phyloP scores from a whole-genome alignment of 1,140 invertebrate species.

The Leptinotarsa texana region DNA sequence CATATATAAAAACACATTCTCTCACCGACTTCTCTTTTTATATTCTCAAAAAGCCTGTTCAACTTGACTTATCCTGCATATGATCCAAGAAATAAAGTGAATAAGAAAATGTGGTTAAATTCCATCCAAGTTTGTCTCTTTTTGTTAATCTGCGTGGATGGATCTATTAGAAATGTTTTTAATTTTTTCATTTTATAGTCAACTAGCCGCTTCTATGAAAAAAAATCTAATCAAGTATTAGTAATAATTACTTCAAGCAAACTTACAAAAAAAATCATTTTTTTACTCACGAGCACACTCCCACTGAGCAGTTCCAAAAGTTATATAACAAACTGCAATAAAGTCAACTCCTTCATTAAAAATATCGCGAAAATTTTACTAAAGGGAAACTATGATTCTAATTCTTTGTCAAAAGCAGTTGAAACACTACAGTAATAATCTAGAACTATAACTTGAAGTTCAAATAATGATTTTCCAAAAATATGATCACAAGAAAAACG shows the following conservation, averaged over 20 bases:
- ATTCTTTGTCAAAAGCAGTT: neutral
- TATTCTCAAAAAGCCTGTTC: no score
- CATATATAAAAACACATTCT: no score
- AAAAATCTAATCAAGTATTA: conserved; percentile 36
- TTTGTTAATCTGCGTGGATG: neutral
- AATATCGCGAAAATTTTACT: conserved; percentile 15
- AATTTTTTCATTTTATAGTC: conserved; percentile 6
- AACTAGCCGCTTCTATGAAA: conserved; percentile 29
- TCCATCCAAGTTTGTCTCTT: neutral
- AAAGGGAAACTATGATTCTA: neutral
- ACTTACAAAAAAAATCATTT: conserved; percentile 33
- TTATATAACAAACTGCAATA: conserved; percentile 48
- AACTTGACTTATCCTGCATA: no score
- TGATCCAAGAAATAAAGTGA: neutral
- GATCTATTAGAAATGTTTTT: neutral
- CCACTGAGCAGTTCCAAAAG: conserved; percentile 46
- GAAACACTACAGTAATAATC: neutral
- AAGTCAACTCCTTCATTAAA: conserved; percentile 26
- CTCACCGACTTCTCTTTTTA: no score
- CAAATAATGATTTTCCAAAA: conserved; percentile 1
- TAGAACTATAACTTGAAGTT: conserved; percentile 12
- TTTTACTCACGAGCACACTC: conserved; percentile 49
- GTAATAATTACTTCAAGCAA: conserved; percentile 34
- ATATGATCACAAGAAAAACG: neutral
- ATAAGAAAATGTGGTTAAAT: conserved; percentile 1